Evolutionary conservation across 2,888 invertebrate genomes (phyloP).

Genomic region (Spodoptera exigua): DNA sequence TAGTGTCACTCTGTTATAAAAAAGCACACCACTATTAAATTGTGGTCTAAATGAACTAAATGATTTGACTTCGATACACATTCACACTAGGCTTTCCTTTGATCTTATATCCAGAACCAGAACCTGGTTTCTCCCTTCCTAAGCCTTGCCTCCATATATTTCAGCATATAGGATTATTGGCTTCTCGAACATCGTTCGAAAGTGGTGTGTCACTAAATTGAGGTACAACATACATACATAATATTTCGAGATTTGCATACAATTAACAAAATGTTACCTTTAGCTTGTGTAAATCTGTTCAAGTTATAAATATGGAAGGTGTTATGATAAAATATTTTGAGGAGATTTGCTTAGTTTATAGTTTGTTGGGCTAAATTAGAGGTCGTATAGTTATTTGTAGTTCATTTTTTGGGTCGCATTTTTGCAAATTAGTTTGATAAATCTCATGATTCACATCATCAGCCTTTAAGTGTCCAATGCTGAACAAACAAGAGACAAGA

Average conservation of each 20-base stretch:
- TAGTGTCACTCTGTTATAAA: no score
- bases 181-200: conserved; percentile 24
- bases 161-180: conserved; percentile 47
- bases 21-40: no score
- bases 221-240: conserved; percentile 48
- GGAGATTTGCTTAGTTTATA: neutral
- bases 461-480: no score
- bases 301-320: conserved; percentile 40
- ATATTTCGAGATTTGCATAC: conserved; percentile 47
- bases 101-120: conserved; percentile 17
- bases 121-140: conserved; percentile 16
- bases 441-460: no score
- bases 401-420: no score
- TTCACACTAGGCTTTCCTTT: conserved; percentile 7
- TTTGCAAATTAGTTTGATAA: no score
- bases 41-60: no score
- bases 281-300: conserved; percentile 41
- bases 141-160: conserved; percentile 22
- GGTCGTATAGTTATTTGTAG: no score
- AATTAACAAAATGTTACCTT: conserved; percentile 46
- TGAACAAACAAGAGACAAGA: no score
- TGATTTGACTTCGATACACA: no score
- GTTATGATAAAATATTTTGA: conserved; percentile 21
- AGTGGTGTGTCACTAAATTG: conserved; percentile 41
- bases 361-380: no score